Evolutionary conservation across 2,888 invertebrate species (phyloP).

Genomic region (Machimus atricapillus): DNA sequence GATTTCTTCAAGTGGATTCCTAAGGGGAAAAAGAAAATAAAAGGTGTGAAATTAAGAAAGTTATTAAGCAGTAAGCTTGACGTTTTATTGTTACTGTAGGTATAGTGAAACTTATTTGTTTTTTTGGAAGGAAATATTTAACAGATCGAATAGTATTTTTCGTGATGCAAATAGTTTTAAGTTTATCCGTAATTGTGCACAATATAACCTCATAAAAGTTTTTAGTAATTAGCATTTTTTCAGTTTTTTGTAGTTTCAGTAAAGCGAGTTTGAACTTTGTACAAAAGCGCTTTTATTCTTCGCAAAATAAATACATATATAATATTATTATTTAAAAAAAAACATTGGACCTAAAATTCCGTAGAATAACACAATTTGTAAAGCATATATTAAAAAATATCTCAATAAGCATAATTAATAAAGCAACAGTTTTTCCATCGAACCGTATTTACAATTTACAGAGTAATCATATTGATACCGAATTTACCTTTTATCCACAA

Average conservation of each 20-base stretch:
- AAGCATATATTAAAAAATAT: neutral
- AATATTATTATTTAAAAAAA: neutral
- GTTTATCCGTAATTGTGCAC: neutral
- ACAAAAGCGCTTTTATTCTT: no score
- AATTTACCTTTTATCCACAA: neutral
- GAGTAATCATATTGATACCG: neutral
- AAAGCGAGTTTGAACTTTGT: no score
- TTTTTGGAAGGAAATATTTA: neutral
- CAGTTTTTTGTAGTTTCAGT: no score
- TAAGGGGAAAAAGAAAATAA: slow-evolving; percentile 53
- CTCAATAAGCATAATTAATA: neutral
- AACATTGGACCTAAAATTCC: no score
- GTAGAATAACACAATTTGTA: neutral
- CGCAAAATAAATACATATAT: no score
- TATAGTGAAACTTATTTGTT: neutral
- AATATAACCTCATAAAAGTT: neutral
- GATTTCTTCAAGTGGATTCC: slow-evolving; percentile 63
- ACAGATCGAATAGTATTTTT: neutral
- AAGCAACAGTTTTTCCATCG: neutral
- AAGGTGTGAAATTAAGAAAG: slow-evolving; percentile 44
- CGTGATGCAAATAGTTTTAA: neutral
- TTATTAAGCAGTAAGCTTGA: slow-evolving; percentile 30
- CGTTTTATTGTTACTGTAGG: slow-evolving; percentile 8
- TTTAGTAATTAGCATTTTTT: no score
- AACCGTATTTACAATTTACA: neutral